Percentiles rank a stretch among this genome's conserved stretches.
These are phyloP conservation scores for Spea multiplicata DNA, from an alignment of 2,113 vertebrate genomes.

Conservation along the genomic window DNA sequence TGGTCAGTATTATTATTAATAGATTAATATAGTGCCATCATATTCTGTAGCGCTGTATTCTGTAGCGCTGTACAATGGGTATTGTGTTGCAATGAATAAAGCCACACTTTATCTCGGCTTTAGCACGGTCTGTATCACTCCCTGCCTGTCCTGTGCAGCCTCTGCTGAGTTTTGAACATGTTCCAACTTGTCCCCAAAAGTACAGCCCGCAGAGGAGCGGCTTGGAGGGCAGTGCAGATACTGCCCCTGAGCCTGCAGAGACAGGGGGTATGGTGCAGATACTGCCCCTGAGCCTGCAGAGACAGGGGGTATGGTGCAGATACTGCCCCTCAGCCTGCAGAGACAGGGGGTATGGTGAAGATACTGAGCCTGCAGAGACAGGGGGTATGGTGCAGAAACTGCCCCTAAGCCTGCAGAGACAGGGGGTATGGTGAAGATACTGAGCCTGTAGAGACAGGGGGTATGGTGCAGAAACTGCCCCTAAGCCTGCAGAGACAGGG, in stretches of 20 bases:
- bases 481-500: conserved; percentile 12
- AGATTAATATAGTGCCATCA: neutral
- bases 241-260: conserved; percentile 39
- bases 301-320: too few species aligned
- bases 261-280: neutral
- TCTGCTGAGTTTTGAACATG: conserved; percentile 33
- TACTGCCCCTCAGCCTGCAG: too few species aligned
- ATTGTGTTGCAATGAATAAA: too few species aligned
- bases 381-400: neutral
- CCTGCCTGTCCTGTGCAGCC: neutral
- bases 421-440: neutral
- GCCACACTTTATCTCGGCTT: too few species aligned
- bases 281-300: conserved; percentile 17
- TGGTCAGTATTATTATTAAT: neutral
- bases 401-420: neutral
- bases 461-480: neutral
- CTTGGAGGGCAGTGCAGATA: neutral
- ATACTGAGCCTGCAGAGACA: neutral
- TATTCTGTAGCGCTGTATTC: neutral
- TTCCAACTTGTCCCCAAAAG: conserved; percentile 40
- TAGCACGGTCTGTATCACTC: neutral
- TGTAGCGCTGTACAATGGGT: neutral
- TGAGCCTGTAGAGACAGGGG: conserved; percentile 51
- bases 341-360: too few species aligned
- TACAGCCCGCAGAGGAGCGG: conserved; percentile 16